Percentiles rank a stretch among this genome's conserved stretches.
These are phyloP conservation scores for Cheilosia scutellata DNA, from an alignment of 2,888 invertebrate species.

Conservation along the genomic window DNA sequence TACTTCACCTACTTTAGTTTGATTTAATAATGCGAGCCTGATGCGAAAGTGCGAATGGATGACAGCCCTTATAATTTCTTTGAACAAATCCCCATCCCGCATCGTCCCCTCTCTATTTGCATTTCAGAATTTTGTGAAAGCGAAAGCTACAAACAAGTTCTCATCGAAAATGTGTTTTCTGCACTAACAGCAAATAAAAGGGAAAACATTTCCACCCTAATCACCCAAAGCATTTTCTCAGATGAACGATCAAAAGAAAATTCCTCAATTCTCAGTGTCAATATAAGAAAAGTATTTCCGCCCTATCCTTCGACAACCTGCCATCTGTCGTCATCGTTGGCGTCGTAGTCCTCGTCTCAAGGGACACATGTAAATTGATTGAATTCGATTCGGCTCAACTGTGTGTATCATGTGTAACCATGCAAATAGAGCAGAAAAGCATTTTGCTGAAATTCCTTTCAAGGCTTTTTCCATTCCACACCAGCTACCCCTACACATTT, in stretches of 20 bases:
- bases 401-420: conserved; percentile 53
- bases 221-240: conserved; percentile 68
- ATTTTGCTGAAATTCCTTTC: conserved; percentile 29
- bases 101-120: neutral
- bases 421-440: conserved; percentile 57
- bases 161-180: conserved; percentile 61
- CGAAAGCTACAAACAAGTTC: conserved; percentile 61
- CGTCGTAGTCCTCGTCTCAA: conserved; percentile 30
- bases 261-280: conserved; percentile 72
- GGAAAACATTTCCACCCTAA: conserved; percentile 66
- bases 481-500: neutral
- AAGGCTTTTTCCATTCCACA: neutral
- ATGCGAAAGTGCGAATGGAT: neutral
- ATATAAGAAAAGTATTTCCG: conserved; percentile 65
- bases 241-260: conserved; percentile 73
- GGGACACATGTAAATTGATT: conserved; percentile 75
- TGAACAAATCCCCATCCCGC: neutral
- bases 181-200: conserved; percentile 72
- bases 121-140: conserved; percentile 46
- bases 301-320: conserved; percentile 21
- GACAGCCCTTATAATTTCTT: neutral
- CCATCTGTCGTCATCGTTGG: conserved; percentile 5
- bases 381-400: conserved; percentile 69
- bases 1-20: neutral
- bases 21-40: neutral